phyloP scores from a whole-genome alignment of 1,140 invertebrate genomes.

The Penaeus chinensis region DNA sequence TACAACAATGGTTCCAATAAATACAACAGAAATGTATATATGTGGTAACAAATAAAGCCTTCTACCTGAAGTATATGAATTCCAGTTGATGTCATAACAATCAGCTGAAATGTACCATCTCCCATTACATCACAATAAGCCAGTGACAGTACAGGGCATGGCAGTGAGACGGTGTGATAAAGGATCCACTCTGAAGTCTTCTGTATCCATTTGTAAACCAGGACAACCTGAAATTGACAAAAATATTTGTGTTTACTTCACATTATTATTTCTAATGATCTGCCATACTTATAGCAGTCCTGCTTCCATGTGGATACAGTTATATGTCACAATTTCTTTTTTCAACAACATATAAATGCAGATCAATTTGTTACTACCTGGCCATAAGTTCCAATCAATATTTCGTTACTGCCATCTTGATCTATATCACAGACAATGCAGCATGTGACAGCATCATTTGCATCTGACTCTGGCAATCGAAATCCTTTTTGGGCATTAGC shows the following conservation, averaged over 20 bases:
- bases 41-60: background rate
- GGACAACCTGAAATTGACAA: conserved; percentile 12
- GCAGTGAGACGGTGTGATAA: conserved; percentile 34
- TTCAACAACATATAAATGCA: background rate
- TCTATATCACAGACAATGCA: conserved; percentile 53
- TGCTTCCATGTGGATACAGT: background rate
- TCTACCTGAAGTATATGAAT: conserved; percentile 55
- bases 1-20: background rate
- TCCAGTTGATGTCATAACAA: conserved; percentile 46
- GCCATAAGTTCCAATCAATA: conserved; percentile 43
- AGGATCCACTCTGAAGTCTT: conserved; percentile 10
- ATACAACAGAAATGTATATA: background rate
- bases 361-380: conserved; percentile 28
- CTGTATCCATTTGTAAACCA: conserved; percentile 31
- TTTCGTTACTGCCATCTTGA: conserved; percentile 46
- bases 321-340: background rate
- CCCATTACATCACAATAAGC: conserved; percentile 45
- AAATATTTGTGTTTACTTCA: background rate
- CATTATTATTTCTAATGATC: background rate
- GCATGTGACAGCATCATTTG: conserved; percentile 33
- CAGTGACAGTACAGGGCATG: conserved; percentile 41
- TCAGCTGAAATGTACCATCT: conserved; percentile 41
- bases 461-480: conserved; percentile 19
- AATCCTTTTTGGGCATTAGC: background rate
- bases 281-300: background rate